Percentiles rank a stretch among this genome's conserved stretches.
phyloP scores from a whole-genome alignment of 1,140 invertebrate genomes.

The Dendrolimus kikuchii region DNA sequence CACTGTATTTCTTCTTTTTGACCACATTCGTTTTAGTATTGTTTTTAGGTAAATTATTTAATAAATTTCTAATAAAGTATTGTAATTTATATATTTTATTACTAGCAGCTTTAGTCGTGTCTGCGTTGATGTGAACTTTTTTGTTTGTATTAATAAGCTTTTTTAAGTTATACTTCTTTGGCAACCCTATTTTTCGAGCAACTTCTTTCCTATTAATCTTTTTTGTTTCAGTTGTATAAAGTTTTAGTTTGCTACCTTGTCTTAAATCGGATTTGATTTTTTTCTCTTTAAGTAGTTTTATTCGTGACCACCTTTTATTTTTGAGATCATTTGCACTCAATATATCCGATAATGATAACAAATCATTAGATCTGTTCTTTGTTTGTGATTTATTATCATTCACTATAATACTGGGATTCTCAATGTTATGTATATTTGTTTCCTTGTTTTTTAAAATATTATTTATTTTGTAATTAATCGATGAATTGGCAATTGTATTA shows the following conservation, averaged over 20 bases:
- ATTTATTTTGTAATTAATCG: background rate
- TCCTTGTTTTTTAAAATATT: constrained; percentile 2
- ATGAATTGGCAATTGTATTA: too few relatives aligned
- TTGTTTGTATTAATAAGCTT: constrained; percentile 4
- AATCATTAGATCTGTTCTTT: background rate
- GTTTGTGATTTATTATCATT: background rate
- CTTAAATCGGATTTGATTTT: background rate
- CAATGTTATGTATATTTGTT: background rate
- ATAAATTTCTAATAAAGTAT: constrained; percentile 17
- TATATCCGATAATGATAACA: constrained; percentile 1
- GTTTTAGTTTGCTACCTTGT: background rate
- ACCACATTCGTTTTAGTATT: constrained; percentile 7
- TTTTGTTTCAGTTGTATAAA: background rate
- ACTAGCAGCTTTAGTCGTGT: constrained; percentile 6
- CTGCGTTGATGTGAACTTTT: constrained; percentile 6
- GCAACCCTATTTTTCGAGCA: background rate
- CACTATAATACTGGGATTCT: too few relatives aligned
- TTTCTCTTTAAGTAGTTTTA: constrained; percentile 2
- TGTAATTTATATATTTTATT: constrained; percentile 21
- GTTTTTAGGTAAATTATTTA: constrained; percentile 16
- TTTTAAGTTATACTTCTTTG: constrained; percentile 6
- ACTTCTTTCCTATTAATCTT: background rate
- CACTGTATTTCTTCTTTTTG: constrained; percentile 17
- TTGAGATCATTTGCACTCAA: constrained; percentile 5
- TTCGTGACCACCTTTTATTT: constrained; percentile 5